These are phyloP conservation scores for Myodes glareolus DNA, from an alignment of 2,113 vertebrate species.

Conservation along the genomic window DNA sequence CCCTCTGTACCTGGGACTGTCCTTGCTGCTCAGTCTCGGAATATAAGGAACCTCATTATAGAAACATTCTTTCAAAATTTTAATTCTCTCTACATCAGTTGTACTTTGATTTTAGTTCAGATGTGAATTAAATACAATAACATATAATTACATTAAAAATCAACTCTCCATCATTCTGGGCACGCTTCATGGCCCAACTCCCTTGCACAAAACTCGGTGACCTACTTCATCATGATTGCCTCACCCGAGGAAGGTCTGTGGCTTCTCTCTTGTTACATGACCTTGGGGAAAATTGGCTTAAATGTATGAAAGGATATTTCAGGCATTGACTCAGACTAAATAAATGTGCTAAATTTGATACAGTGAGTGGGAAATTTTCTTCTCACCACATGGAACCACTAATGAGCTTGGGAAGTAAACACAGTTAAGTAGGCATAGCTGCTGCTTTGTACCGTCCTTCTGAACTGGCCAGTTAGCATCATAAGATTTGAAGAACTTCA, in stretches of 20 bases:
- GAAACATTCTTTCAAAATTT: constrained; percentile 51
- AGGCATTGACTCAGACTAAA: constrained; percentile 75
- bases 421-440: constrained; percentile 76
- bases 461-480: constrained; percentile 59
- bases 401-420: constrained; percentile 78
- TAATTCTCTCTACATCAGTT: constrained; percentile 35
- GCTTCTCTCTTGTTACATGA: constrained; percentile 66
- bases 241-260: constrained; percentile 58
- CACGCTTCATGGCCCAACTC: constrained; percentile 39
- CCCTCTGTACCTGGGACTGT: constrained; percentile 14
- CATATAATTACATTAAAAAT: constrained; percentile 48
- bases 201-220: constrained; percentile 33
- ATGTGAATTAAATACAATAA: constrained; percentile 55
- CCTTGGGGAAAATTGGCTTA: constrained; percentile 78
- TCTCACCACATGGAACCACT: constrained; percentile 72
- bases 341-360: constrained; percentile 82
- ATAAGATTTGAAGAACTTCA: constrained; percentile 61
- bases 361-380: constrained; percentile 75
- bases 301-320: constrained; percentile 75
- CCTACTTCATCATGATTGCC: constrained; percentile 65
- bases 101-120: constrained; percentile 50
- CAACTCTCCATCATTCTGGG: constrained; percentile 41
- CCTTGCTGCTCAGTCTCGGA: constrained; percentile 26
- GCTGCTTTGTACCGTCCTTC: constrained; percentile 71
- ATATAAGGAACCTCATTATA: constrained; percentile 45